These are phyloP conservation scores for Oryzias javanicus DNA, from an alignment of 2,113 vertebrate genomes.

Conservation along the genomic window DNA sequence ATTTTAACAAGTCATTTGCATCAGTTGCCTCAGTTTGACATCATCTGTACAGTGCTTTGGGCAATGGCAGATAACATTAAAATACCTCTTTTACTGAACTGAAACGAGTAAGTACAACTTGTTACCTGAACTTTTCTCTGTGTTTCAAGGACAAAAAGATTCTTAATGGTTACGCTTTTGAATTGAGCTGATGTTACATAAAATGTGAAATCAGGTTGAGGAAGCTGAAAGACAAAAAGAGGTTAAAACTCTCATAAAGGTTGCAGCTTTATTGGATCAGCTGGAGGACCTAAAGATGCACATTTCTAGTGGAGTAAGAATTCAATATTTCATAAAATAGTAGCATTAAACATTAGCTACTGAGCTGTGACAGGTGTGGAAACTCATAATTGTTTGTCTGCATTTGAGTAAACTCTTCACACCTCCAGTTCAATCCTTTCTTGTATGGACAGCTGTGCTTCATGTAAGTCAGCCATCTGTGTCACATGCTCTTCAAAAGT, in stretches of 20 bases:
- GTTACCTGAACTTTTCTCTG: no score
- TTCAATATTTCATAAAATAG: not conserved
- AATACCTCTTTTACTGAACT: not conserved
- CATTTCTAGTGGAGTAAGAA: not conserved
- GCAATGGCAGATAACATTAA: not conserved
- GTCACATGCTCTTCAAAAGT: conserved; percentile 26
- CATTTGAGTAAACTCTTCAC: not conserved
- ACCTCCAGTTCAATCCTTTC: not conserved
- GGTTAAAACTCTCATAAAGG: not conserved
- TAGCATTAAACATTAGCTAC: not conserved
- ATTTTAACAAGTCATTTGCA: not conserved
- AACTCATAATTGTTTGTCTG: not conserved
- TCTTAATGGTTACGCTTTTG: not conserved
- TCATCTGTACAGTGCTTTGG: not conserved
- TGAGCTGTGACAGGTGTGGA: not conserved
- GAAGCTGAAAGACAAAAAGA: not conserved
- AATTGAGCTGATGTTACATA: not conserved
- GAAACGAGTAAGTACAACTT: not conserved
- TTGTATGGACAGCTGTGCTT: conserved; percentile 7
- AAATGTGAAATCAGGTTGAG: no score
- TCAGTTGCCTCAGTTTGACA: not conserved
- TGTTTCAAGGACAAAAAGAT: no score
- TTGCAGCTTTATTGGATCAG: not conserved
- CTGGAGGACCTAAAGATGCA: not conserved
- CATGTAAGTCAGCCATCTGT: conserved; percentile 24